Conservation (phyloP, 2,113 vertebrate genomes). For the Cryptotis parvus region DNA sequence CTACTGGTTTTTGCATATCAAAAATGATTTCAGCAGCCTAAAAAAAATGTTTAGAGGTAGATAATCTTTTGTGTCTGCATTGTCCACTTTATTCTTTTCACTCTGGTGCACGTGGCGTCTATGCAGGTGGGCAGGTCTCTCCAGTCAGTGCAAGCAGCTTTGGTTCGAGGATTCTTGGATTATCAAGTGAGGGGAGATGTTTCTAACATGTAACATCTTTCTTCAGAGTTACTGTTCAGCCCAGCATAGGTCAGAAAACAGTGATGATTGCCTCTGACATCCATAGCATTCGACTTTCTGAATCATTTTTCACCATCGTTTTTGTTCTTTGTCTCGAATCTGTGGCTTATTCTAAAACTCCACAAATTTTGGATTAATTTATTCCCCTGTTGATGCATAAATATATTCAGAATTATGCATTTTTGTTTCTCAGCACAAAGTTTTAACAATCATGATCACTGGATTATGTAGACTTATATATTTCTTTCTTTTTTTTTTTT, state of each 20-base stretch:
- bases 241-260: not conserved
- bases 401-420: not conserved
- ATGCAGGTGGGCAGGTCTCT: not conserved
- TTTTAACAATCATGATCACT: not conserved
- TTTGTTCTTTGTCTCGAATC: not conserved
- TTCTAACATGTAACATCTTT: not conserved
- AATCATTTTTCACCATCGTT: not conserved
- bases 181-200: not conserved
- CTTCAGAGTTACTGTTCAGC: not conserved
- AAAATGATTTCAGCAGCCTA: too few relatives aligned
- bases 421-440: not conserved
- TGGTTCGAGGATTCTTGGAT: not conserved
- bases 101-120: accelerated
- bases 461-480: not conserved
- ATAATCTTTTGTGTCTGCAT: too few relatives aligned
- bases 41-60: too few relatives aligned
- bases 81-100: not conserved
- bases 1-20: too few relatives aligned
- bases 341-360: not conserved
- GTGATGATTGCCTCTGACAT: too few relatives aligned
- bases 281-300: not conserved
- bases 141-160: not conserved
- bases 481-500: too few relatives aligned
- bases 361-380: not conserved
- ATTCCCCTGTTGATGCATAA: not conserved